These are phyloP conservation scores for Ganaspis sp. DNA, from an alignment of 1,140 invertebrate species.

Conservation along the genomic window DNA sequence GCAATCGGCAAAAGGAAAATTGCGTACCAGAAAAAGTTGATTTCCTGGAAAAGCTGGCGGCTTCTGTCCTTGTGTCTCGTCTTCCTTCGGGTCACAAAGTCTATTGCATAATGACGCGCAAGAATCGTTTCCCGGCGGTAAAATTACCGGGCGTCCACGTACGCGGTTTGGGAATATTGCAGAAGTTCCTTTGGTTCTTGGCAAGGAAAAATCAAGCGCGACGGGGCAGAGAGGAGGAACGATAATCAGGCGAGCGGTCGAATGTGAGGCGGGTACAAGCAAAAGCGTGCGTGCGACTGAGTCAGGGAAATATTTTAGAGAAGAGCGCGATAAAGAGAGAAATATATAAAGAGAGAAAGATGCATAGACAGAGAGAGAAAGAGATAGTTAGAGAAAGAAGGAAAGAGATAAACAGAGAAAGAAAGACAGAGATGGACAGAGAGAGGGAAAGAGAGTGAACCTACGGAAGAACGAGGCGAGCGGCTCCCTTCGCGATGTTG, in stretches of 20 bases:
- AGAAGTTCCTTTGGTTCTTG: slow-evolving; percentile 40
- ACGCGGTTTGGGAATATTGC: slow-evolving; percentile 37
- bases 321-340: not conserved
- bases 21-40: slow-evolving; percentile 50
- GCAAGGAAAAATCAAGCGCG: slow-evolving; percentile 33
- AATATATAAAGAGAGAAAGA: slow-evolving; percentile 27
- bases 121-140: slow-evolving; percentile 46
- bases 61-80: slow-evolving; percentile 3
- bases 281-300: slow-evolving; percentile 28
- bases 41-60: not conserved
- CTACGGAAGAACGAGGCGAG: slow-evolving; percentile 30
- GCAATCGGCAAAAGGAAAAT: slow-evolving; percentile 36
- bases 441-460: slow-evolving; percentile 24
- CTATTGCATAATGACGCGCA: slow-evolving; percentile 66
- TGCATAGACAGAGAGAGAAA: not conserved
- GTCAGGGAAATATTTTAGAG: too few relatives aligned
- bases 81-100: slow-evolving; percentile 1
- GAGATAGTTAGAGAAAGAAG: not conserved
- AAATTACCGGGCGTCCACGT: slow-evolving; percentile 47
- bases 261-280: slow-evolving; percentile 37
- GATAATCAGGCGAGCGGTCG: slow-evolving; percentile 27
- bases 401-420: not conserved
- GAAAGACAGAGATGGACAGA: not conserved
- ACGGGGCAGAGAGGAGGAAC: slow-evolving; percentile 32
- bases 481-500: slow-evolving; percentile 46